Base-by-base conservation (phyloP, 2,797 vertebrate genomes). In the Enteromius trimaculatus region DNA sequence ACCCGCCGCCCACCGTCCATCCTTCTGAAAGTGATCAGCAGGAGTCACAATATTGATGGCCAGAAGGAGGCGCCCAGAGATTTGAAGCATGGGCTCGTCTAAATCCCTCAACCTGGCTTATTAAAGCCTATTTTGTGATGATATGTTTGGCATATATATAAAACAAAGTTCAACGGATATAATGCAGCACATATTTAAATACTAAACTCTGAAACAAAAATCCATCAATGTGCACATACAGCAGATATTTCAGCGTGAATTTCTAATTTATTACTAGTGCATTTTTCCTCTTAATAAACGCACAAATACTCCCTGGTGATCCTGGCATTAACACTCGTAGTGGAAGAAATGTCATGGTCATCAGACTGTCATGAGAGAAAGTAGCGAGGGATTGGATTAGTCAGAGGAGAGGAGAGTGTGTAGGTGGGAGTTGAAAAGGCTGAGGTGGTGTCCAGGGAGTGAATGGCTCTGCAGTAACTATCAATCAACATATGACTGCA, bases 401-500 rank as follows among this genome's bases (percentile, higher is more conserved):
- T 83, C 74, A 77, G 74, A 77, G 62, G 34, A 53, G 62, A 19
- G 31, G 60, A 62, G 80, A 66, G 71, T 82, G 80, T 75, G 80
- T 82, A 79, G 77, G 77, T 79, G 77, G 47, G 78, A 80, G 78
- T 85, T 77, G 80, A 72, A 74, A 60, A 58, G 70, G 55, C 74
- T 66, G 70, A 75, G 72, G 72, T 83, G 79, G 60, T 69, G 83
- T 68, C 76, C 23, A 72, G 79, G 76, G 84, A 76, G 87, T 81
- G 87, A 87, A 85, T 17, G 83, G 79, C 89, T 86, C 92, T 93
- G 92, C 92, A 92, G 91, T 83, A 29, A 86, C 90, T 86, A 88
- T 92, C 92, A 93, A 93, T 92, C 91, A 92, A 87, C 79, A 68
- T 84, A 77, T 74, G 87, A 86, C 86, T 90, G 89, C 92, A 91